Evolutionary conservation across 2,797 vertebrate species (phyloP).

Genomic region (Pangasius larnaudii): DNA sequence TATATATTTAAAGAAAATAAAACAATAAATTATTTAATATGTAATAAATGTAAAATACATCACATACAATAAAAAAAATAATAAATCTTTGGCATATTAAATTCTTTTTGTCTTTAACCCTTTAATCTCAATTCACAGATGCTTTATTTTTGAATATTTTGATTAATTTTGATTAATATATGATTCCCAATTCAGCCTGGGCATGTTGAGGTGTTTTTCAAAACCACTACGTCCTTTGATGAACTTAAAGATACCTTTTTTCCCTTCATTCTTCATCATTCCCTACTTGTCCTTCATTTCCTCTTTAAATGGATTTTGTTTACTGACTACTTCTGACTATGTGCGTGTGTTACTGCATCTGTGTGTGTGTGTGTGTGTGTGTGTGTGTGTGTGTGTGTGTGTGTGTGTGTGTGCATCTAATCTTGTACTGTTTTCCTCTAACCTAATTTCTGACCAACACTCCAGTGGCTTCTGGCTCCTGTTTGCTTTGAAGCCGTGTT

Average conservation of each 20-base stretch:
- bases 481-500: slow-evolving; percentile 50
- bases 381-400: too few species aligned
- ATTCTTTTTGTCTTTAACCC: background rate
- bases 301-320: background rate
- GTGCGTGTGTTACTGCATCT: background rate
- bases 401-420: background rate
- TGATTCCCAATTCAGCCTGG: background rate
- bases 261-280: background rate
- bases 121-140: background rate
- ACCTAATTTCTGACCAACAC: slow-evolving; percentile 55
- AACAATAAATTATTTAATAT: background rate
- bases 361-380: background rate
- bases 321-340: background rate
- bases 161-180: background rate
- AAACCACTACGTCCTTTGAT: background rate
- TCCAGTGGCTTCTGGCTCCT: slow-evolving; percentile 25
- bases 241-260: background rate
- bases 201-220: background rate
- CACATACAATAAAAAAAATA: background rate
- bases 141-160: background rate
- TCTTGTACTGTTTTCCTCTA: slow-evolving; percentile 49
- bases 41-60: background rate
- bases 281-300: background rate
- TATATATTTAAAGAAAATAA: background rate
- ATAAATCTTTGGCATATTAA: background rate